Evolutionary conservation across 2,797 vertebrate species (phyloP).

Genomic region (Picus viridis): DNA sequence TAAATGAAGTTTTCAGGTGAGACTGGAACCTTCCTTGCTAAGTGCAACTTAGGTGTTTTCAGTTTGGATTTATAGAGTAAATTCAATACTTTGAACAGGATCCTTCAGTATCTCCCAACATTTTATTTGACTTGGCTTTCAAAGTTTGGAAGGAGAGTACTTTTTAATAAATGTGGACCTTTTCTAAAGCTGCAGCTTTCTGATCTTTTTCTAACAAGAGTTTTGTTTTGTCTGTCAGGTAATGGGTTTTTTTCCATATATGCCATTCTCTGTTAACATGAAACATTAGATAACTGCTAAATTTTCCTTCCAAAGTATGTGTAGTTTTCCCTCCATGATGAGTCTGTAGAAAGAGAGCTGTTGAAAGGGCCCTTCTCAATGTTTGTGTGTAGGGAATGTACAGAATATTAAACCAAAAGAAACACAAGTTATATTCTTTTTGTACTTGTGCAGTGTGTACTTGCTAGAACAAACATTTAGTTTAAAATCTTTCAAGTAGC

Average conservation of each 20-base stretch:
- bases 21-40: background rate
- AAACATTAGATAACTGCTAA: background rate
- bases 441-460: background rate
- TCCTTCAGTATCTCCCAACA: accelerated
- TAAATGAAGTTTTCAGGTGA: background rate
- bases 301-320: background rate
- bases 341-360: background rate
- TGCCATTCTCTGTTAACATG: background rate
- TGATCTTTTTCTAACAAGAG: background rate
- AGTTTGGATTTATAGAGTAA: background rate
- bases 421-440: background rate
- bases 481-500: background rate
- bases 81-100: background rate
- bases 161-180: background rate
- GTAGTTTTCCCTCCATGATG: background rate
- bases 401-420: background rate
- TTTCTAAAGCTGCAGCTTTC: background rate
- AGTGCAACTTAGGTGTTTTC: background rate
- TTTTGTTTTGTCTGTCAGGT: background rate
- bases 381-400: background rate
- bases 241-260: background rate
- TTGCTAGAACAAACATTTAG: background rate
- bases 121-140: background rate
- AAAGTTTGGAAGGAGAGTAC: background rate
- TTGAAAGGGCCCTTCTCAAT: background rate